A percentile compares a stretch with the other conserved stretches of the same genome.
These are phyloP conservation scores for Florisuga fusca DNA, from an alignment of 2,797 vertebrate genomes.

Conservation along the genomic window DNA sequence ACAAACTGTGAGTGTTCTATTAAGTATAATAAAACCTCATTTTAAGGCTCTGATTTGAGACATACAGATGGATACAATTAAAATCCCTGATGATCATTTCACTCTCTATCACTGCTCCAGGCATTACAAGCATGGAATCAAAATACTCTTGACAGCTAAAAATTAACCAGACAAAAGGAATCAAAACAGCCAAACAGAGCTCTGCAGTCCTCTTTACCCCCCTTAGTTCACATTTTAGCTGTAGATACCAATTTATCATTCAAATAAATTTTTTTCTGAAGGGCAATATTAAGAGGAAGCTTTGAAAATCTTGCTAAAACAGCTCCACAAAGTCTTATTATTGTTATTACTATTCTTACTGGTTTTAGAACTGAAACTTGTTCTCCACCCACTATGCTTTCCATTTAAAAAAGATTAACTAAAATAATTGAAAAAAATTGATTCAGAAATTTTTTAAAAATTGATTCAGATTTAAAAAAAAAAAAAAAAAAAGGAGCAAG, in stretches of 20 bases:
- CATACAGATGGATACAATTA: background rate
- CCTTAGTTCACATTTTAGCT: background rate
- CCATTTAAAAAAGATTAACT: background rate
- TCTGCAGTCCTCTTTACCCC: background rate
- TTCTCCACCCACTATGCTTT: background rate
- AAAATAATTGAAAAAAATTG: too few relatives aligned
- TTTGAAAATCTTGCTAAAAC: background rate
- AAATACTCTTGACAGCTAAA: background rate
- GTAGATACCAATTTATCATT: background rate
- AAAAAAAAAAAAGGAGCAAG: background rate
- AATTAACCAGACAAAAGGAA: background rate
- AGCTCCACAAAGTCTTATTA: background rate
- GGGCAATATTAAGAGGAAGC: background rate
- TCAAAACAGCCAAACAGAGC: background rate
- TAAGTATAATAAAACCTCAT: background rate
- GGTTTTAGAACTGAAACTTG: background rate
- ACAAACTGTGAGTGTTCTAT: background rate
- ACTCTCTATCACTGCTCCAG: background rate
- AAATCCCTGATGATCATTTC: background rate
- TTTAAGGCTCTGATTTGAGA: background rate
- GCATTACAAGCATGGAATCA: background rate
- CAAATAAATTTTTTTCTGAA: background rate
- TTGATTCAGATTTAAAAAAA: background rate
- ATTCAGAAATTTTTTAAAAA: background rate
- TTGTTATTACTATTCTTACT: background rate